Evolutionary conservation across 2,888 invertebrate genomes (phyloP).

Genomic region (Anagyrus pseudococci): DNA sequence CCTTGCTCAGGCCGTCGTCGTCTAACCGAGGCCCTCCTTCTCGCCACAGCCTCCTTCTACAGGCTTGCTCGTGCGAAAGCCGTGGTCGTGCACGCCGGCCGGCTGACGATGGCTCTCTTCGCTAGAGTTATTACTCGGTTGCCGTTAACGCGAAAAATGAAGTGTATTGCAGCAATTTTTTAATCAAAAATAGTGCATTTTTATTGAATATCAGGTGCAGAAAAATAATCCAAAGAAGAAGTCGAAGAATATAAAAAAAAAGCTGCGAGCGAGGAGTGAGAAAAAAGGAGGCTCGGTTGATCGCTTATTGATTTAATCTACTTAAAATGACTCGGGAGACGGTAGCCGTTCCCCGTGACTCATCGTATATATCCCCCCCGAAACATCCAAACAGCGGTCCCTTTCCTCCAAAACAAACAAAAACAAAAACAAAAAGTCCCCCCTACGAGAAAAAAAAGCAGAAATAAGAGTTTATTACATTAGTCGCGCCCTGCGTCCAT

Average conservation of each 20-base stretch:
- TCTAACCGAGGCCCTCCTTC: too few species aligned
- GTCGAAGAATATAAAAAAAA: too few species aligned
- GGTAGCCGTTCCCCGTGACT: neutral
- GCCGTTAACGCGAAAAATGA: too few species aligned
- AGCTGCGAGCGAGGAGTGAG: neutral
- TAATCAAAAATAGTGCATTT: too few species aligned
- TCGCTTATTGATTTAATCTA: constrained; percentile 9
- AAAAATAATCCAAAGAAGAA: neutral
- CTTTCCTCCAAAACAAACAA: too few species aligned
- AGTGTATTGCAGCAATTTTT: too few species aligned
- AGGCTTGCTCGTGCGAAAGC: neutral
- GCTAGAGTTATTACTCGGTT: too few species aligned
- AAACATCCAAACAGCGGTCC: too few species aligned
- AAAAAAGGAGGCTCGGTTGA: constrained; percentile 2
- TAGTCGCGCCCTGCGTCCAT: neutral
- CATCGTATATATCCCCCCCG: neutral
- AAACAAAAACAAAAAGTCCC: neutral
- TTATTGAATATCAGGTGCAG: too few species aligned
- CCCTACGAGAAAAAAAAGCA: neutral
- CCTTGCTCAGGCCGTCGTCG: neutral
- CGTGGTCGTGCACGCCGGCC: neutral
- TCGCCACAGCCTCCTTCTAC: neutral
- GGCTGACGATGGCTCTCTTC: neutral
- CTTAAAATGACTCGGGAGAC: neutral
- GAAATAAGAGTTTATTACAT: neutral